Evolutionary conservation across 2,797 vertebrate genomes (phyloP), one percentile per base, ranked within the genome.

Genomic region (Furcifer pardalis): DNA sequence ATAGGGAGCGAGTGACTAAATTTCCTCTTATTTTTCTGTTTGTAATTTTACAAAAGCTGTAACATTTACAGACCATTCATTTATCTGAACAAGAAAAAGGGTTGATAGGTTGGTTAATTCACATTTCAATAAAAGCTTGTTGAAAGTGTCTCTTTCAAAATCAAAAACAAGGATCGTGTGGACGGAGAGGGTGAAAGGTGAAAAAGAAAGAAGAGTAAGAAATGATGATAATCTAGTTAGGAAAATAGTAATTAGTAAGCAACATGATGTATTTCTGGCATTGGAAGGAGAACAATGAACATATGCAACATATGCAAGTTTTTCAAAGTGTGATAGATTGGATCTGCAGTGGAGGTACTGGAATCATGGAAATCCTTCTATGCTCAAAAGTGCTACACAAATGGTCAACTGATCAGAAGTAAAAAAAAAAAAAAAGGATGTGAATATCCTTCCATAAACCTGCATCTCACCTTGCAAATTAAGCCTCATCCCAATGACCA

Each of bases 101-200:
- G 79, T 84, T 84, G 66, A 79, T 71, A 59, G 63, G 76, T 32
- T 84, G 83, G 49, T 84, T 84, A 73, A 84, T 84, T 73, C 76
- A 78, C 66, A 76, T 84, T 79, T 84, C 56, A 84, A 46, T 62
- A 84, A 84, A 79, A 79, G 66, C 76, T 79, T 72, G 78, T 84
- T 79, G 76, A 84, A 84, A 84, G 8, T 56, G 40, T 49, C 60
- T 63, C 71, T 27, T 72, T 72, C 66, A 79, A 79, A 84, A 84
- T 84, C 83, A 84, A 79, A 68, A 84, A 78, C 10, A 59, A 37
- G 40, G 66, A 73, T 25, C 17, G n/a, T 9, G 35, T 75, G 73
- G 25, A 37, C n/a, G n/a, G n/a, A n/a, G n/a, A 75, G 12, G n/a
- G 56, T 27, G 62, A 21, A 40, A 56, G 63, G 42, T 62, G 27